A percentile compares a stretch with the other conserved stretches of the same genome.
phyloP scores from a whole-genome alignment of 2,113 vertebrate genomes.

The Amblyornis subalaris region DNA sequence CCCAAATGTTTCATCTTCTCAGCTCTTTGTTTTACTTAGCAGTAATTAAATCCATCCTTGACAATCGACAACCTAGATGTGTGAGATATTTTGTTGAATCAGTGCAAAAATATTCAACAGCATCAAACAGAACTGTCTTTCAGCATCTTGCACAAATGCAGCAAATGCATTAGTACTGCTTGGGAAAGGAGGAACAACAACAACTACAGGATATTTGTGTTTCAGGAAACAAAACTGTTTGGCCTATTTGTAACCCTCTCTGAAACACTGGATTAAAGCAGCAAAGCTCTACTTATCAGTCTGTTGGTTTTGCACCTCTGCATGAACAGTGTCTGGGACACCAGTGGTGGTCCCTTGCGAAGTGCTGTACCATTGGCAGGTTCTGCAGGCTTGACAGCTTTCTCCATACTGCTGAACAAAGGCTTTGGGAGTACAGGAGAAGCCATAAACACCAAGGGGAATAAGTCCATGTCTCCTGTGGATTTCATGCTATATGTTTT shows the following conservation, averaged over 20 bases:
- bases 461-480: not conserved
- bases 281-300: not conserved
- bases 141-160: not conserved
- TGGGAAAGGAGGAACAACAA: not conserved
- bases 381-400: not conserved
- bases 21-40: not conserved
- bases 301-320: not conserved
- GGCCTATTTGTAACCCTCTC: not conserved
- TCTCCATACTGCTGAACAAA: not conserved
- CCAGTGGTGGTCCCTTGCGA: not conserved
- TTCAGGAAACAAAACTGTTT: not conserved
- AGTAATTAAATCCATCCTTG: not conserved
- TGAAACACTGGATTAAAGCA: not conserved
- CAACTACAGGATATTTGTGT: not conserved
- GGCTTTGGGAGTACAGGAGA: not conserved
- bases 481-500: not conserved
- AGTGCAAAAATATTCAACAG: not conserved
- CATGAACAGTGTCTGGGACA: not conserved
- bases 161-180: rapidly evolving
- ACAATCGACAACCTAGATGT: not conserved
- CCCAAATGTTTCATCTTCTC: not conserved
- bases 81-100: not conserved
- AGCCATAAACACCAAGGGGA: not conserved
- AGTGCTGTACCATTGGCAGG: not conserved
- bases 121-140: not conserved